phyloP scores from a whole-genome alignment of 2,888 invertebrate species.

The Yponomeuta cagnagella region DNA sequence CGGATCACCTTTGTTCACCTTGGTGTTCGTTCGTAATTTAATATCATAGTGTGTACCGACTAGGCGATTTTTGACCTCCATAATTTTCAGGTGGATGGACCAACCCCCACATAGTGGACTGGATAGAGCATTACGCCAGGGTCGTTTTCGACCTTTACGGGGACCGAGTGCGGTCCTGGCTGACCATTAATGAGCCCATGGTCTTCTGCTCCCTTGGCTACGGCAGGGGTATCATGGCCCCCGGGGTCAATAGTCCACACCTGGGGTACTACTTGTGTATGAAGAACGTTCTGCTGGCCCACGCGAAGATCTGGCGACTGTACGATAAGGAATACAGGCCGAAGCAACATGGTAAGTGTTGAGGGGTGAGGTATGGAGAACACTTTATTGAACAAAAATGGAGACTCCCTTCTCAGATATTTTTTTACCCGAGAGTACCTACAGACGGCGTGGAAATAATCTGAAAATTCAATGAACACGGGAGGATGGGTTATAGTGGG shows the following conservation, averaged over 20 bases:
- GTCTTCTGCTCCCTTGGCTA: constrained; percentile 19
- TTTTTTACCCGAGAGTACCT: too few relatives aligned
- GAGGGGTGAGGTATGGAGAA: background rate
- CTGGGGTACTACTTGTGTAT: constrained; percentile 71
- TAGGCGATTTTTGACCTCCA: background rate
- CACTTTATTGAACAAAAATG: background rate
- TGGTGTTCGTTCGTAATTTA: too few relatives aligned
- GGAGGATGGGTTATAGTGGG: too few relatives aligned
- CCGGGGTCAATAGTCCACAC: constrained; percentile 42
- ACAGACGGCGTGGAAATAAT: too few relatives aligned
- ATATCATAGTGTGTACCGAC: too few relatives aligned
- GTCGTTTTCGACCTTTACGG: constrained; percentile 28
- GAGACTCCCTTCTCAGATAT: too few relatives aligned
- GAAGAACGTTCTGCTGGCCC: constrained; percentile 74
- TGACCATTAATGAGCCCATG: constrained; percentile 30
- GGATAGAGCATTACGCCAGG: constrained; percentile 31
- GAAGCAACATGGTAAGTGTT: constrained; percentile 50
- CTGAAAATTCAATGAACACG: too few relatives aligned
- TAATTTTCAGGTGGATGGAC: constrained; percentile 28
- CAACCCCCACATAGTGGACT: constrained; percentile 29
- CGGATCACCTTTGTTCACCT: too few relatives aligned
- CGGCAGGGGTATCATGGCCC: constrained; percentile 37
- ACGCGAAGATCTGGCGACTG: constrained; percentile 74
- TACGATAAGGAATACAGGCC: constrained; percentile 67
- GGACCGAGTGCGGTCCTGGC: constrained; percentile 34